phyloP scores from a whole-genome alignment of 2,113 vertebrate genomes.

The Oncorhynchus tshawytscha region DNA sequence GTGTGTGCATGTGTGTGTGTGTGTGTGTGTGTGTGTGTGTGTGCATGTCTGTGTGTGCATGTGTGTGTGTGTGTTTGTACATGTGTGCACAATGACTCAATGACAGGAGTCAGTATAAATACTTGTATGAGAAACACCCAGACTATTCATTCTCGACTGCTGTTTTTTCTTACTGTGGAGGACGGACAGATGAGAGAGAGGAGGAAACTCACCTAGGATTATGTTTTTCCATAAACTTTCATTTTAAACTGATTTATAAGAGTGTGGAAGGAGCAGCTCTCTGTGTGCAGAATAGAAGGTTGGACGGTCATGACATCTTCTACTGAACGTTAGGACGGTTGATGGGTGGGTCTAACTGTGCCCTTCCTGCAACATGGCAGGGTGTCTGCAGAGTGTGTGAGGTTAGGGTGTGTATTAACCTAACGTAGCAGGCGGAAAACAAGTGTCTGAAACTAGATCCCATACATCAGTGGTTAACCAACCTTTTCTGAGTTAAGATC shows the following conservation, averaged over 20 bases:
- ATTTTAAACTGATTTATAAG: conserved; percentile 52
- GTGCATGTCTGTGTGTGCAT: conserved; percentile 41
- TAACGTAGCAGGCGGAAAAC: no score
- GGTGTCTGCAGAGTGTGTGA: no score
- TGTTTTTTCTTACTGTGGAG: conserved; percentile 34
- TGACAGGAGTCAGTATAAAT: background rate
- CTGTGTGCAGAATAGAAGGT: background rate
- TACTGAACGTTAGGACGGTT: background rate
- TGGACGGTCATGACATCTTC: background rate
- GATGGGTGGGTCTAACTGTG: no score
- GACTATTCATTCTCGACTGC: conserved; percentile 15
- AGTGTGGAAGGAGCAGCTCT: background rate
- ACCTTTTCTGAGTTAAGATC: no score
- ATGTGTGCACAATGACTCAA: conserved; percentile 54
- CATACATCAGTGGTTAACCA: no score
- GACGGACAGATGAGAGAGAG: conserved; percentile 10
- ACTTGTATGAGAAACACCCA: conserved; percentile 45
- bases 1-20: conserved; percentile 33
- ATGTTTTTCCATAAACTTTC: conserved; percentile 67
- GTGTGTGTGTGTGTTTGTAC: background rate
- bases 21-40: background rate
- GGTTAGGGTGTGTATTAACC: no score
- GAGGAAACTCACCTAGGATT: conserved; percentile 60
- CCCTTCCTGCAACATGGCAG: no score
- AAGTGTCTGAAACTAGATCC: no score